A percentile compares a stretch with the other conserved stretches of the same genome.
These are phyloP conservation scores for Platycheirus rosarum DNA, from an alignment of 2,888 invertebrate genomes.

Conservation along the genomic window DNA sequence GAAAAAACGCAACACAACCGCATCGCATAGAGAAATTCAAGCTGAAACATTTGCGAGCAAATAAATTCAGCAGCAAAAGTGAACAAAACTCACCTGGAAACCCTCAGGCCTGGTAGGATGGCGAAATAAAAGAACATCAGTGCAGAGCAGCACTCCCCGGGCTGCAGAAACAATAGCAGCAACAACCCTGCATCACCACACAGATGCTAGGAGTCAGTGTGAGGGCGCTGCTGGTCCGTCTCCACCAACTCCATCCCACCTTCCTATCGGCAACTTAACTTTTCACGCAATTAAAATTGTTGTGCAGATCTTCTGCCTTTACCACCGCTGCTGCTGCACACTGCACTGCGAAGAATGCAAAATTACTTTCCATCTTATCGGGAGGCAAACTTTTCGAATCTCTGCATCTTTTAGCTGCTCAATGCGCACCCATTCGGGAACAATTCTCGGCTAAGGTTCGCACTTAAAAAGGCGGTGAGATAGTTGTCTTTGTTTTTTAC, in stretches of 20 bases:
- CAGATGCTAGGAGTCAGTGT: constrained; percentile 24
- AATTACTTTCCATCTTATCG: constrained; percentile 73
- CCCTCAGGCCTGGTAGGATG: constrained; percentile 21
- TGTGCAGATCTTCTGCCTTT: constrained; percentile 27
- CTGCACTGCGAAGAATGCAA: constrained; percentile 66
- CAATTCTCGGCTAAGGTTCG: constrained; percentile 57
- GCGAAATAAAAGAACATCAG: constrained; percentile 17
- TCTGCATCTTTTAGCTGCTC: constrained; percentile 24
- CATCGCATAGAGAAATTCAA: constrained; percentile 27
- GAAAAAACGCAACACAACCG: constrained; percentile 22
- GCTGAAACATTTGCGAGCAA: constrained; percentile 34
- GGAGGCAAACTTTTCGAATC: constrained; percentile 63
- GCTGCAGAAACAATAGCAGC: constrained; percentile 16
- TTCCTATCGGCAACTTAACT: constrained; percentile 72
- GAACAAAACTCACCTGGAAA: constrained; percentile 55
- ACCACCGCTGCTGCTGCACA: constrained; percentile 2
- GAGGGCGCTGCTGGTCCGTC: background rate
- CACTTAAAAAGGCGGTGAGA: constrained; percentile 71
- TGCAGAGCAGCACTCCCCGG: constrained; percentile 2
- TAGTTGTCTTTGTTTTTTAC: constrained; percentile 52
- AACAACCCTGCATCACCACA: background rate
- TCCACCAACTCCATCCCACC: constrained; percentile 35
- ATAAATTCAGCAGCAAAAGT: constrained; percentile 52
- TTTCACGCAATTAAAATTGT: constrained; percentile 74
- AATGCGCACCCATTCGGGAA: constrained; percentile 49